Evolutionary conservation across 1,140 invertebrate species (phyloP).

Genomic region (Macrotrachela quadricornifera): DNA sequence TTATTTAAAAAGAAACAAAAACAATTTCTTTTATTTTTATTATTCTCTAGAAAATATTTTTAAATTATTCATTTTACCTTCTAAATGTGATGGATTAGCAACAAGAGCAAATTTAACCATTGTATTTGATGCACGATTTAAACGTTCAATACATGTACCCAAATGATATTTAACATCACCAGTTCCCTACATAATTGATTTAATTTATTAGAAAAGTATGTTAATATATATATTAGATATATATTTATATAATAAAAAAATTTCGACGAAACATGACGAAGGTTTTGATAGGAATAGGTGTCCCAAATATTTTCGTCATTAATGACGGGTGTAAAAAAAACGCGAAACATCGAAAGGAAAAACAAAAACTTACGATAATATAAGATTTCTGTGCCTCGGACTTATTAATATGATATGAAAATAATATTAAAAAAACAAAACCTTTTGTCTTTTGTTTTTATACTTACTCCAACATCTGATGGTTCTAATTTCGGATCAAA

Average conservation of each 20-base stretch:
- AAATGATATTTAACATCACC: constrained; percentile 99
- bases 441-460: too few species aligned
- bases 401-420: neutral
- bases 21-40: constrained; percentile 2
- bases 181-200: too few species aligned
- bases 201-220: too few species aligned
- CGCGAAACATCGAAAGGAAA: neutral
- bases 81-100: constrained; percentile 92
- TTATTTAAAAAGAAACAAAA: constrained; percentile 3
- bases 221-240: constrained; percentile 6
- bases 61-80: constrained; percentile 25
- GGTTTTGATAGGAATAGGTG: too few species aligned
- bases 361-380: neutral
- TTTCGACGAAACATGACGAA: too few species aligned
- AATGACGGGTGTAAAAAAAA: too few species aligned
- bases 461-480: constrained; percentile 58
- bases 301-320: too few species aligned
- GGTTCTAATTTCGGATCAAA: constrained; percentile 79
- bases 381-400: neutral
- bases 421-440: neutral
- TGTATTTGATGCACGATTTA: constrained; percentile 92
- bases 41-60: neutral
- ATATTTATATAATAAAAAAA: too few species aligned
- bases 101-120: constrained; percentile 89
- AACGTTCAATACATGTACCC: constrained; percentile 85